Percentiles rank a stretch among this genome's conserved stretches.
Conservation (phyloP, 1,140 invertebrate species). For the Pomacea maculata region DNA sequence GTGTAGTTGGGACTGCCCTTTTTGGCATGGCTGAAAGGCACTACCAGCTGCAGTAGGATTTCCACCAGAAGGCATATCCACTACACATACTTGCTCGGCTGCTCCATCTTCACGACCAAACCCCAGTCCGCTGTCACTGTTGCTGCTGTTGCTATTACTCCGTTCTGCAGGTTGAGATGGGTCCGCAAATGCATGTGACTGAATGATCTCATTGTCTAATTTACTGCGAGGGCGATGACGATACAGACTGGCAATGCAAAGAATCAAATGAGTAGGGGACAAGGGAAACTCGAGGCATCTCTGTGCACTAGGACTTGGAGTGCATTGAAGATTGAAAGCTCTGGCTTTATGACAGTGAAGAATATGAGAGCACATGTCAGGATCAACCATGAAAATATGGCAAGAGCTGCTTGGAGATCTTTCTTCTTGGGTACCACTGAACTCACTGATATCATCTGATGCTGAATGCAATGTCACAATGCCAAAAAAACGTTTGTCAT, state of each 20-base stretch:
- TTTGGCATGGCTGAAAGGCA: background rate
- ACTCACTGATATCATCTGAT: conserved; percentile 49
- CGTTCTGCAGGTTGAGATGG: conserved; percentile 40
- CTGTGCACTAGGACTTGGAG: conserved; percentile 70
- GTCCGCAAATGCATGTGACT: conserved; percentile 67
- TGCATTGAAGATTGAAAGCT: conserved; percentile 82
- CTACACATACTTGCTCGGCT: conserved; percentile 74
- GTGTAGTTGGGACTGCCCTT: conserved; percentile 6
- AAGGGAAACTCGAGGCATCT: conserved; percentile 89
- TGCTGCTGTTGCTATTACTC: conserved; percentile 81
- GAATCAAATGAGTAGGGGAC: conserved; percentile 85
- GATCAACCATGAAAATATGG: conserved; percentile 93
- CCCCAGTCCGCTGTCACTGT: conserved; percentile 94
- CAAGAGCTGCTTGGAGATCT: conserved; percentile 82
- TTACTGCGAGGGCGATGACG: conserved; percentile 46
- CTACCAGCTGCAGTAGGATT: background rate
- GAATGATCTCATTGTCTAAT: conserved; percentile 65
- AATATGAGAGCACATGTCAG: conserved; percentile 76
- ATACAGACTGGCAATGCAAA: conserved; percentile 62
- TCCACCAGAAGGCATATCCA: conserved; percentile 72
- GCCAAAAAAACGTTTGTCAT: conserved; percentile 91
- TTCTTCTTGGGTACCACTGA: conserved; percentile 44
- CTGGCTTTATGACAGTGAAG: conserved; percentile 80
- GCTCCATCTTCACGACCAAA: conserved; percentile 79
- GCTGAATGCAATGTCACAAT: conserved; percentile 81